Conservation (phyloP, 2,888 invertebrate genomes). For the Drosophila demipolita region DNA sequence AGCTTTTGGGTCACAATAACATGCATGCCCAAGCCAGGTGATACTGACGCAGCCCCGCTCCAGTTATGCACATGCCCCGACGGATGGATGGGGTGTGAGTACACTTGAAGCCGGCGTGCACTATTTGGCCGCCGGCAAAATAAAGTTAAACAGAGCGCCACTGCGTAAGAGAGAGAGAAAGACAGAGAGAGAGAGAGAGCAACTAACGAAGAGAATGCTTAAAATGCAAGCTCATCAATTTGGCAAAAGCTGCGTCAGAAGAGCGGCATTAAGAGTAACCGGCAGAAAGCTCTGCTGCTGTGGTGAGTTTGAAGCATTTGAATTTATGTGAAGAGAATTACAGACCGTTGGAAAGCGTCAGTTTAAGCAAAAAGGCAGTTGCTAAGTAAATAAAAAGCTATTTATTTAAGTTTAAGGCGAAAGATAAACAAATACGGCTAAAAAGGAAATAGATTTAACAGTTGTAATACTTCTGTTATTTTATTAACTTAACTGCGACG, state of each 20-base stretch:
- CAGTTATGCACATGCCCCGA: slow-evolving; percentile 43
- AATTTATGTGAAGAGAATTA: slow-evolving; percentile 11
- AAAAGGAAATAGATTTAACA: background rate
- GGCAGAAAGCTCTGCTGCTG: slow-evolving; percentile 22
- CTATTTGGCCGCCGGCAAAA: slow-evolving; percentile 28
- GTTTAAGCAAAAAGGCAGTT: background rate
- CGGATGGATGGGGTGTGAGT: slow-evolving; percentile 17
- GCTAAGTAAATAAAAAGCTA: background rate
- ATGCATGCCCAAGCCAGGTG: slow-evolving; percentile 31
- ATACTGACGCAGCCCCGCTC: slow-evolving; percentile 42
- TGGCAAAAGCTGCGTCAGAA: slow-evolving; percentile 29
- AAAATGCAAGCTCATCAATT: background rate
- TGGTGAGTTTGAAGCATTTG: slow-evolving; percentile 36
- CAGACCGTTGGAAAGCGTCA: slow-evolving; percentile 8
- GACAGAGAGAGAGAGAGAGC: slow-evolving; percentile 1
- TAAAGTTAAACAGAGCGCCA: slow-evolving; percentile 1
- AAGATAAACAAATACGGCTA: background rate
- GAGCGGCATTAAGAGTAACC: slow-evolving; percentile 28
- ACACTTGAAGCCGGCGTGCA: slow-evolving; percentile 52
- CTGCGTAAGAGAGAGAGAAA: background rate
- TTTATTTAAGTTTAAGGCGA: background rate
- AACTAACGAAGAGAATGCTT: slow-evolving; percentile 1
- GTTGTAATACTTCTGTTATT: slow-evolving; percentile 33
- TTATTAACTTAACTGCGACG: slow-evolving; percentile 40
- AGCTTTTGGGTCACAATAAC: slow-evolving; percentile 22